Evolutionary conservation across 2,797 vertebrate genomes (phyloP).

Genomic region (Labeo calbasu): DNA sequence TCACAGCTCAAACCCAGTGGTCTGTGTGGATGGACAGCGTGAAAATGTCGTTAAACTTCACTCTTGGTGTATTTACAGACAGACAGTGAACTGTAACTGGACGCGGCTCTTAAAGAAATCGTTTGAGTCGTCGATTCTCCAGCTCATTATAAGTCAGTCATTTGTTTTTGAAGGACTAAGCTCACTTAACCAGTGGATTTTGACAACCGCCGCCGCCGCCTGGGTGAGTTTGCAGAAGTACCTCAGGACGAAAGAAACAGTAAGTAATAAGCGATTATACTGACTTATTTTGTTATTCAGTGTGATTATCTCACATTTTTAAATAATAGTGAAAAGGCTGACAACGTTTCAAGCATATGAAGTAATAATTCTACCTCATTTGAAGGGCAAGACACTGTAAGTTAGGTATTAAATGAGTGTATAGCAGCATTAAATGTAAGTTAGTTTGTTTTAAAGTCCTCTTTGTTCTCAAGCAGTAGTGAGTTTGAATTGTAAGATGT

Average conservation of each 20-base stretch:
- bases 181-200: background rate
- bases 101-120: background rate
- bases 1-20: background rate
- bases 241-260: background rate
- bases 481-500: background rate
- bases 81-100: background rate
- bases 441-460: background rate
- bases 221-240: conserved; percentile 33
- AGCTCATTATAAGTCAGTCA: background rate
- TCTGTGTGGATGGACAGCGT: background rate
- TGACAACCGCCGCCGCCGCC: background rate
- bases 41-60: background rate
- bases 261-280: background rate
- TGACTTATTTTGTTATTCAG: background rate
- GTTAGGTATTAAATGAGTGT: background rate
- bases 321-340: background rate
- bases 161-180: background rate
- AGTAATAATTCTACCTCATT: background rate
- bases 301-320: background rate
- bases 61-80: background rate
- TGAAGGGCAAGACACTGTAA: background rate
- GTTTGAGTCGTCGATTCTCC: background rate
- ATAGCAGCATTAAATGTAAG: no score
- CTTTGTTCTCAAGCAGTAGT: background rate
- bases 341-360: background rate